phyloP scores from a whole-genome alignment of 2,888 invertebrate species.

The Kryphioiulus occultus region DNA sequence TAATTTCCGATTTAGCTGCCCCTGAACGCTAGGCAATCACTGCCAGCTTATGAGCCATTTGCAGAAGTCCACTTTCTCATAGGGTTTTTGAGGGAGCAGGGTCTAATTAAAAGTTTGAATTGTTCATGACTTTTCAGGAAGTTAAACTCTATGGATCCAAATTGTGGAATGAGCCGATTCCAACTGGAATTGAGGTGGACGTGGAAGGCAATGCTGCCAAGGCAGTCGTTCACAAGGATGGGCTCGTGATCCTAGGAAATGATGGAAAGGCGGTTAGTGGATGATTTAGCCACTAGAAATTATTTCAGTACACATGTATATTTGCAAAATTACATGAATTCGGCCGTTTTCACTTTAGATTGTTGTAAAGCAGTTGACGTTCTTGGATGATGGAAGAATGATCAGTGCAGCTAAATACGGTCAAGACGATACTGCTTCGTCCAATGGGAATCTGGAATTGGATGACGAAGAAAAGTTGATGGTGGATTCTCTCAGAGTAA shows the following conservation, averaged over 20 bases:
- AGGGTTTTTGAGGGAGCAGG: background rate
- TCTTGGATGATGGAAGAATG: conserved; percentile 77
- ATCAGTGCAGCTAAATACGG: conserved; percentile 79
- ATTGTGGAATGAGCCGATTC: conserved; percentile 70
- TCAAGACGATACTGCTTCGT: conserved; percentile 69
- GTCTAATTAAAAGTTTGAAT: background rate
- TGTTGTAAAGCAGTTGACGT: conserved; percentile 71
- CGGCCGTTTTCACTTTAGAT: conserved; percentile 39
- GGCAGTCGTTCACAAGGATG: conserved; percentile 78
- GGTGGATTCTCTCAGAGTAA: conserved; percentile 65
- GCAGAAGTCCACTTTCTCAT: too few species aligned
- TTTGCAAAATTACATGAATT: background rate
- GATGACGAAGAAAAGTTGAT: conserved; percentile 77
- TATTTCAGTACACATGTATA: too few species aligned
- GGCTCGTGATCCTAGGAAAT: conserved; percentile 80
- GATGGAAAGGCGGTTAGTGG: conserved; percentile 76
- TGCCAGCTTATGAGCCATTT: too few species aligned
- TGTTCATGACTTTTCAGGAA: conserved; percentile 62
- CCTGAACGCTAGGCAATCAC: too few species aligned
- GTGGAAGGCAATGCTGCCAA: conserved; percentile 71
- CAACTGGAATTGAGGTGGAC: conserved; percentile 64
- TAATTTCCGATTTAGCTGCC: too few species aligned
- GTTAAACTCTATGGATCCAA: conserved; percentile 82
- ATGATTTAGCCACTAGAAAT: background rate
- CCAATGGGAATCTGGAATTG: conserved; percentile 68